Evolutionary conservation across 2,888 invertebrate species (phyloP), one percentile per base, ranked within the genome.

Genomic region (Terebella lapidaria): DNA sequence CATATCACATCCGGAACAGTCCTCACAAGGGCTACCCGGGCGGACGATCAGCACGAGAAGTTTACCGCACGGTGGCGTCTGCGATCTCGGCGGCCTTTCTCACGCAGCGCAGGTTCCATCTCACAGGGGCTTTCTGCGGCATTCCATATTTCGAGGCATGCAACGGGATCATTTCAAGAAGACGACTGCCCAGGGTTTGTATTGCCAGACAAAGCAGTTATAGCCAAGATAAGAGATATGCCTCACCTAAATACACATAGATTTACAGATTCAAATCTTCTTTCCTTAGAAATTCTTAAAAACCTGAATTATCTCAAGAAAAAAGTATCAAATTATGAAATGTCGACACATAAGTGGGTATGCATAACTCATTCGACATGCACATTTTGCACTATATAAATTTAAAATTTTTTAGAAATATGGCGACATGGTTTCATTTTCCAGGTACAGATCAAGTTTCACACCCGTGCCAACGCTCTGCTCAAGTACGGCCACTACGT

Each of bases 401-500:
- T n/a, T n/a, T n/a, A n/a, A n/a, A n/a, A n/a, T n/a, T n/a, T n/a
- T n/a, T n/a, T n/a, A n/a, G n/a, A n/a, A n/a, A n/a, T n/a, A n/a
- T n/a, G n/a, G n/a, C n/a, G n/a, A n/a, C n/a, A n/a, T n/a, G n/a
- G n/a, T n/a, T n/a, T n/a, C n/a, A n/a, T n/a, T n/a, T 49, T 52
- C 1, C 57, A 74, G 74, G 69, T 68, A 24, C 68, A 70, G 1
- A 63, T 71, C 24, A 60, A 69, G 26, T 74, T 76, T 59, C 74
- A 75, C 65, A 72, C 72, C 0, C 58, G 69, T 57, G 64, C 67
- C 35, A 74, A 74, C 63, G 42, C 54, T 0, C 69, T 75, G 18
- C 67, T 76, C 49, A 67, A 69, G 62, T 68, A 72, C 62, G 73
- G 71, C 18, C 76, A 76, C 56, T 52, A 67, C 52, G 59, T 68